Conservation (phyloP, 2,888 invertebrate species). For the Apodemia mormo region DNA sequence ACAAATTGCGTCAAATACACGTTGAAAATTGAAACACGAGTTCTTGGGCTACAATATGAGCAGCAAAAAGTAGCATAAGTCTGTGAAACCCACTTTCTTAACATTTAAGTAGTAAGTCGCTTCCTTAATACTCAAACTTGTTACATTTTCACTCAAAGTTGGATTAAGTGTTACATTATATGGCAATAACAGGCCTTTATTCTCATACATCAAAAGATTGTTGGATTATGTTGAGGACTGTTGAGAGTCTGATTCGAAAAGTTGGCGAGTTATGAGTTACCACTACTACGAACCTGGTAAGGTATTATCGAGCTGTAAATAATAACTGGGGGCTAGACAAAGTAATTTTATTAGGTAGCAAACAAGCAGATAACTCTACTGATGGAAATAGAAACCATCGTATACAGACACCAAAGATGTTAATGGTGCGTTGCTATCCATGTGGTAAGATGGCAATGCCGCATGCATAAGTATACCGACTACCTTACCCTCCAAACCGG, state of each 20-base stretch:
- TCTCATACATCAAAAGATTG: slow-evolving; percentile 36
- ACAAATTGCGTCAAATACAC: neutral
- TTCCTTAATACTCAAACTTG: slow-evolving; percentile 13
- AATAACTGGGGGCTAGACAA: neutral
- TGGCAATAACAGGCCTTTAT: slow-evolving; percentile 33
- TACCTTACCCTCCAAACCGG: too few species aligned
- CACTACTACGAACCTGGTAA: neutral
- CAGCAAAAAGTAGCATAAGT: neutral
- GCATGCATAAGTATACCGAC: too few species aligned
- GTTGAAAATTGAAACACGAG: neutral
- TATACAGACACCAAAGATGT: too few species aligned
- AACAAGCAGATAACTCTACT: too few species aligned
- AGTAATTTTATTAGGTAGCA: too few species aligned
- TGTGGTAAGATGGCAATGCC: too few species aligned
- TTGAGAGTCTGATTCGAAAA: slow-evolving; percentile 35
- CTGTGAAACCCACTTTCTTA: neutral
- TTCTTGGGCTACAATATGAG: neutral
- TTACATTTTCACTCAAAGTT: slow-evolving; percentile 19
- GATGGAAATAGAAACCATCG: too few species aligned
- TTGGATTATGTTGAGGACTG: slow-evolving; percentile 27
- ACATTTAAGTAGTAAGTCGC: slow-evolving; percentile 18
- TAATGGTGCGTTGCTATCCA: too few species aligned
- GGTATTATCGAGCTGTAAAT: neutral
- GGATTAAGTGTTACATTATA: slow-evolving; percentile 22
- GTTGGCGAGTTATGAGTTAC: slow-evolving; percentile 29